Evolutionary conservation across 2,797 vertebrate species (phyloP).

Genomic region (Hippocampus kuda): DNA sequence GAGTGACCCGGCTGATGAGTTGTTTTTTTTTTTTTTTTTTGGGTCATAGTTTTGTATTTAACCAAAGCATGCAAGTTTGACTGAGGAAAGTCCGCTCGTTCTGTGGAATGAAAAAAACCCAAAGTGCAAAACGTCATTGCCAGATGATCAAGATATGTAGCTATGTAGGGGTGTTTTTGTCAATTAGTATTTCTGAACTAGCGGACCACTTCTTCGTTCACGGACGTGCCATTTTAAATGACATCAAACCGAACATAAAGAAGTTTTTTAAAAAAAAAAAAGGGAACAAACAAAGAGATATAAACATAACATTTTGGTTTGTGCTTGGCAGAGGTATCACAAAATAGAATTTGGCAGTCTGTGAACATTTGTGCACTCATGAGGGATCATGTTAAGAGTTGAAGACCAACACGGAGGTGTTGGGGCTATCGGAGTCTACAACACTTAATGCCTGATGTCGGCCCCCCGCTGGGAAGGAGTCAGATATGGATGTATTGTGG

Average conservation of each 20-base stretch:
- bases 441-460: slow-evolving; percentile 65
- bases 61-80: too few relatives aligned
- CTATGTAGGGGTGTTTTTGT: too few relatives aligned
- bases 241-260: not conserved
- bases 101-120: too few relatives aligned
- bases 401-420: slow-evolving; percentile 43
- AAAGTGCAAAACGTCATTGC: too few relatives aligned
- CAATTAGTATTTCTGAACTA: not conserved
- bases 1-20: too few relatives aligned
- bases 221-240: not conserved
- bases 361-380: slow-evolving; percentile 8
- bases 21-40: too few relatives aligned
- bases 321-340: not conserved
- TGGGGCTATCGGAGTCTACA: slow-evolving; percentile 50
- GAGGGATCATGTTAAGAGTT: slow-evolving; percentile 26
- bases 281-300: not conserved
- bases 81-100: not conserved
- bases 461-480: slow-evolving; percentile 54
- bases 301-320: not conserved
- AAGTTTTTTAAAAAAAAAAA: not conserved
- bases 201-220: not conserved
- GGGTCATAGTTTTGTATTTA: too few relatives aligned
- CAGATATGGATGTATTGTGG: slow-evolving; percentile 56
- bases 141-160: too few relatives aligned
- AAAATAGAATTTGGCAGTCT: not conserved